phyloP scores from a whole-genome alignment of 2,113 vertebrate genomes.

The Passer domesticus region DNA sequence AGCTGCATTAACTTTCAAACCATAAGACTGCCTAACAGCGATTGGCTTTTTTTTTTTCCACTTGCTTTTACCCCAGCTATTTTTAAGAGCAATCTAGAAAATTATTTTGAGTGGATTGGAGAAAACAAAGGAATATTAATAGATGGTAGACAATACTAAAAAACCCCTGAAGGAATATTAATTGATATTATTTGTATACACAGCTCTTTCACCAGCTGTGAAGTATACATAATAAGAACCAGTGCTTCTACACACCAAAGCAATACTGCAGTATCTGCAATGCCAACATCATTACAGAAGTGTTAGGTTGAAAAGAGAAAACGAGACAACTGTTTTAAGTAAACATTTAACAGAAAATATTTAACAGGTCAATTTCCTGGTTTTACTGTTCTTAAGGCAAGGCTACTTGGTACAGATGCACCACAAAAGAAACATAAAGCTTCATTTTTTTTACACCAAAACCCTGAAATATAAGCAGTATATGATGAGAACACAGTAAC shows the following conservation, averaged over 20 bases:
- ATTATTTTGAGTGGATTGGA: background rate
- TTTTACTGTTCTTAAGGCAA: background rate
- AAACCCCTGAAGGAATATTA: background rate
- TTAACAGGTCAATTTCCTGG: background rate
- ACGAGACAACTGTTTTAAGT: background rate
- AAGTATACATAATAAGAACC: background rate
- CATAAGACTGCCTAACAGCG: background rate
- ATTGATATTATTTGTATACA: background rate
- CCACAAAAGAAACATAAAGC: background rate
- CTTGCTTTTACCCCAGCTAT: background rate
- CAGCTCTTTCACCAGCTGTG: background rate
- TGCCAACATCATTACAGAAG: background rate
- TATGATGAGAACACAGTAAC: background rate
- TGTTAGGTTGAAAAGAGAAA: background rate
- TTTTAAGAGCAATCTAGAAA: background rate
- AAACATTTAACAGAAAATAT: background rate
- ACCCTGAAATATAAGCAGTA: background rate
- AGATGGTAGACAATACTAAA: background rate
- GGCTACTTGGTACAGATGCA: background rate
- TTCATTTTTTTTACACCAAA: background rate
- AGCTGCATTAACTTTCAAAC: background rate
- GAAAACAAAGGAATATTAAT: background rate
- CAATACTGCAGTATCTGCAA: background rate
- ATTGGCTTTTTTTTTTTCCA: background rate
- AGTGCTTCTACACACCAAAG: background rate